These are phyloP conservation scores for Tetragonula carbonaria DNA, from an alignment of 2,888 invertebrate species.

Conservation along the genomic window DNA sequence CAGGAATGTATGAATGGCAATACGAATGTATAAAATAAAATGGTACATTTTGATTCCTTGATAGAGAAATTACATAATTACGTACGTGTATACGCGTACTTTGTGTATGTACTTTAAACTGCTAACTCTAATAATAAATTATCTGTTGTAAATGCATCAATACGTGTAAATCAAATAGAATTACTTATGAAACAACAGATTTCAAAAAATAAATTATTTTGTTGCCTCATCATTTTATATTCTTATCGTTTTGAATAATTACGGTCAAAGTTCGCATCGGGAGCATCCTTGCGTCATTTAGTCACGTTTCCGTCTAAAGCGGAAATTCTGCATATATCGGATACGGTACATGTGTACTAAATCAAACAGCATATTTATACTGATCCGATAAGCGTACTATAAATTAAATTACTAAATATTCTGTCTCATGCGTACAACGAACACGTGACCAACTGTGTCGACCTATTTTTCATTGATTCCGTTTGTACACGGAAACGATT, in stretches of 20 bases:
- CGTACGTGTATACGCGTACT: too few relatives aligned
- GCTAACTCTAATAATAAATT: background rate
- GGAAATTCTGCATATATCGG: background rate
- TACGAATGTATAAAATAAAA: background rate
- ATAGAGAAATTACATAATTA: background rate
- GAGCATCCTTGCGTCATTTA: background rate
- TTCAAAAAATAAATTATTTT: background rate
- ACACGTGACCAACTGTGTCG: constrained; percentile 10
- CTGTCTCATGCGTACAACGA: background rate
- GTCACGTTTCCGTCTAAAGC: constrained; percentile 17
- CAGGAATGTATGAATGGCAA: background rate
- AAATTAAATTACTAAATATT: constrained; percentile 27
- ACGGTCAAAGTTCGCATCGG: constrained; percentile 23
- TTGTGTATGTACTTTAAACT: too few relatives aligned
- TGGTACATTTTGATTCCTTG: background rate
- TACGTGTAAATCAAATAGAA: background rate
- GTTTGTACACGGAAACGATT: constrained; percentile 16
- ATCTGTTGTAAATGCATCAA: background rate
- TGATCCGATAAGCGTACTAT: constrained; percentile 19
- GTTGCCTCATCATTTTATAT: background rate
- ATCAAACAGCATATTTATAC: background rate
- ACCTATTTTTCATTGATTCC: background rate
- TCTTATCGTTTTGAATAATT: constrained; percentile 16
- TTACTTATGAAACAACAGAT: background rate
- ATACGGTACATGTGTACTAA: constrained; percentile 14